These are phyloP conservation scores for Pycnomerus fuliginosus DNA, from an alignment of 2,888 invertebrate genomes.

Conservation along the genomic window DNA sequence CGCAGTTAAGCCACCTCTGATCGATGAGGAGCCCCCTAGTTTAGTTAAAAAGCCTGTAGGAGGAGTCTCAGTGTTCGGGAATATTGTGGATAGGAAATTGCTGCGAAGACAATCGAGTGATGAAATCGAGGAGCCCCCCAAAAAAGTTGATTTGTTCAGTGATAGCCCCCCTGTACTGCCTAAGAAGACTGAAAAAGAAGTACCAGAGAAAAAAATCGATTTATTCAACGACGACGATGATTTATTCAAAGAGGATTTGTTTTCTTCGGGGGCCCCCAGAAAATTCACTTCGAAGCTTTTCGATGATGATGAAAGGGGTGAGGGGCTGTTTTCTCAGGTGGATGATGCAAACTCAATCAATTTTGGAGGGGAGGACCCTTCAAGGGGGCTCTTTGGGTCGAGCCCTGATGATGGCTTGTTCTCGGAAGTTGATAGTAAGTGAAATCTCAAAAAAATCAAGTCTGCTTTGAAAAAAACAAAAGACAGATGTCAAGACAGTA, in stretches of 20 bases:
- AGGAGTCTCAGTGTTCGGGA: constrained; percentile 61
- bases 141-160: constrained; percentile 31
- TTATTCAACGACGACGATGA: constrained; percentile 37
- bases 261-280: constrained; percentile 35
- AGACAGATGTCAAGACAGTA: no score
- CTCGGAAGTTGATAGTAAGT: no score
- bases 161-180: no score
- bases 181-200: constrained; percentile 6
- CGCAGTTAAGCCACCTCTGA: background rate
- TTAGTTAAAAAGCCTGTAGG: constrained; percentile 61
- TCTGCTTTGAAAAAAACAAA: no score
- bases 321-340: no score
- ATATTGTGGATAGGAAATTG: constrained; percentile 32
- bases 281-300: constrained; percentile 38
- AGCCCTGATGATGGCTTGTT: no score
- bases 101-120: constrained; percentile 29
- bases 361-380: no score
- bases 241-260: constrained; percentile 47
- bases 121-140: constrained; percentile 9
- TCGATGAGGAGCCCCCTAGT: background rate
- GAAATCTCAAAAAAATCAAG: no score
- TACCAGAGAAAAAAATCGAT: constrained; percentile 10
- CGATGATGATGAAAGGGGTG: constrained; percentile 29
- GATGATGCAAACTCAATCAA: no score
- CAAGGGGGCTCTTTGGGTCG: no score